phyloP scores from a whole-genome alignment of 2,113 vertebrate species.

The Campylorhamphus procurvoides region DNA sequence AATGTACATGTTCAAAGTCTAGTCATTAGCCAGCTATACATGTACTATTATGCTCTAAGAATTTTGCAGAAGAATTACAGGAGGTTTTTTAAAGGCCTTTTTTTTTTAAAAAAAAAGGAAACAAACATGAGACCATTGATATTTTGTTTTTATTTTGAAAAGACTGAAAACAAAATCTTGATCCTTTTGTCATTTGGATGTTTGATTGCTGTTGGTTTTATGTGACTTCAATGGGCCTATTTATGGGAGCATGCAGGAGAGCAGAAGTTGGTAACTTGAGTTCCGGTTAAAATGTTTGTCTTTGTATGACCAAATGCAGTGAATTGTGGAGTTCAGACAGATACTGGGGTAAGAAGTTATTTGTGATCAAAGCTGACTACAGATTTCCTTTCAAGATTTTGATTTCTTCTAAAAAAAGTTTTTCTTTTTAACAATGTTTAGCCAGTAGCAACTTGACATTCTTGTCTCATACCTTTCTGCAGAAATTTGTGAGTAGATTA shows the following conservation, averaged over 20 bases:
- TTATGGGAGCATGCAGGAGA: not conserved
- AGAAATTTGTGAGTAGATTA: not conserved
- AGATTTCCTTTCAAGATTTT: not conserved
- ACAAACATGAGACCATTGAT: not conserved
- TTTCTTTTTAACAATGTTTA: not conserved
- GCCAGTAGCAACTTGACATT: not conserved
- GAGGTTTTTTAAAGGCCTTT: not conserved
- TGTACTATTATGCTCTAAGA: not conserved
- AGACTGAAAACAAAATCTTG: not conserved
- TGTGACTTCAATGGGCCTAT: not conserved
- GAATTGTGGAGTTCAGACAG: not conserved
- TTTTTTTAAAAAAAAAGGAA: not conserved
- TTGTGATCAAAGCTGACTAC: not conserved
- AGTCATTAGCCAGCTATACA: not conserved
- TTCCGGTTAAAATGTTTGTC: not conserved
- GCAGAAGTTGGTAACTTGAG: not conserved
- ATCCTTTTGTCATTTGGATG: not conserved
- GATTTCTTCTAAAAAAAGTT: not conserved
- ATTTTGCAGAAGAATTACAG: not conserved
- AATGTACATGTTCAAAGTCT: not conserved
- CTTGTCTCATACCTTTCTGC: not conserved
- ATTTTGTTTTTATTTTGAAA: not conserved
- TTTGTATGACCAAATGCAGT: not conserved
- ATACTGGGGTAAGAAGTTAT: not conserved
- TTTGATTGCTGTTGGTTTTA: not conserved